Conservation (phyloP, 2,888 invertebrate genomes). For the Rhagonycha fulva region DNA sequence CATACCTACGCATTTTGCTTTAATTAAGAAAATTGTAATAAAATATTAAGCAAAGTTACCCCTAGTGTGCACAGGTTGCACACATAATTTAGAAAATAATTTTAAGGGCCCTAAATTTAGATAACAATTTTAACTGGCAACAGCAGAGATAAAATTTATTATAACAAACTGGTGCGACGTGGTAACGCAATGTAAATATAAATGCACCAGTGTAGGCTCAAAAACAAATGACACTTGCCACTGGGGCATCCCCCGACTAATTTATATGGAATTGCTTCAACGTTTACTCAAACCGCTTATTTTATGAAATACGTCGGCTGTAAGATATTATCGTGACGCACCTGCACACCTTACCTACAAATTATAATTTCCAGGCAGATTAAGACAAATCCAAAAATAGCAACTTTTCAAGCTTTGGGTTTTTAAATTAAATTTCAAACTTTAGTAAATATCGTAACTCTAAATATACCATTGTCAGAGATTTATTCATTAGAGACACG, state of each 20-base stretch:
- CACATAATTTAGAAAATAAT: constrained; percentile 3
- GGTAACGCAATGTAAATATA: constrained; percentile 16
- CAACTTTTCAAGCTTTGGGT: not conserved
- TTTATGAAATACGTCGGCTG: constrained; percentile 4
- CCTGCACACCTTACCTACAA: not conserved
- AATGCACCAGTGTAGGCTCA: constrained; percentile 12
- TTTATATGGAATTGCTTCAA: constrained; percentile 17
- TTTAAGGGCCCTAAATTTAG: constrained; percentile 5
- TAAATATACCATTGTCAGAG: constrained; percentile 3
- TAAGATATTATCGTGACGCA: constrained; percentile 13
- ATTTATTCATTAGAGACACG: constrained; percentile 17
- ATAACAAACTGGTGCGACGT: constrained; percentile 11
- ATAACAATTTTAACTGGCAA: constrained; percentile 6
- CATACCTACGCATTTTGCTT: not conserved
- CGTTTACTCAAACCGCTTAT: constrained; percentile 16
- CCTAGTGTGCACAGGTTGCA: constrained; percentile 1
- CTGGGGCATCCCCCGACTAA: constrained; percentile 16
- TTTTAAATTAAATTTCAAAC: constrained; percentile 1
- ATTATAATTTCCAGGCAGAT: not conserved
- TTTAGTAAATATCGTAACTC: not conserved
- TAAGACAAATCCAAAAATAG: not conserved
- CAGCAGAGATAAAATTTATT: constrained; percentile 8
- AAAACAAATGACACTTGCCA: constrained; percentile 24
- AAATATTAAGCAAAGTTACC: not conserved
- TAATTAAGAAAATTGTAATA: not conserved